These are phyloP conservation scores for Cossypha niveicapilla DNA, from an alignment of 2,797 vertebrate species.

Conservation along the genomic window DNA sequence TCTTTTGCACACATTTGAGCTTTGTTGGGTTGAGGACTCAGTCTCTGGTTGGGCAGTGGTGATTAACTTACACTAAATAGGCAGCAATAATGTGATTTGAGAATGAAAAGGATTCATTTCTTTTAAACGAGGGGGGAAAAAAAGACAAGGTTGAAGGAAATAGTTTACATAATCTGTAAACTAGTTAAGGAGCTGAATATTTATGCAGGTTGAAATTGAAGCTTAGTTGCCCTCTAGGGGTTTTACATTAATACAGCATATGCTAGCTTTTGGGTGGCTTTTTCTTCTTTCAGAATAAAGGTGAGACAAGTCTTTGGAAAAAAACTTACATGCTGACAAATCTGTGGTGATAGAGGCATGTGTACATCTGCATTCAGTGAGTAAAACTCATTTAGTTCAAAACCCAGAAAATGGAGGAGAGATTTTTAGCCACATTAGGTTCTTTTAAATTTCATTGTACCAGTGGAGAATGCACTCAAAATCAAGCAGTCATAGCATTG, in stretches of 20 bases:
- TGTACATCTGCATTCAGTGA: slow-evolving; percentile 31
- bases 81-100: slow-evolving; percentile 63
- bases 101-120: slow-evolving; percentile 62
- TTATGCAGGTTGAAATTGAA: slow-evolving; percentile 65
- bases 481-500: background rate
- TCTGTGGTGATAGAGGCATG: slow-evolving; percentile 27
- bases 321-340: slow-evolving; percentile 30
- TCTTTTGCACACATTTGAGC: slow-evolving; percentile 18
- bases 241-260: slow-evolving; percentile 70
- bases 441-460: background rate
- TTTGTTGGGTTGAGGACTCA: slow-evolving; percentile 35
- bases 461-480: background rate
- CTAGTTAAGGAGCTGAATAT: slow-evolving; percentile 57
- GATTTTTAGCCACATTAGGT: background rate
- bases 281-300: slow-evolving; percentile 34
- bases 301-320: slow-evolving; percentile 23
- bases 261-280: slow-evolving; percentile 12
- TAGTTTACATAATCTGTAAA: slow-evolving; percentile 57
- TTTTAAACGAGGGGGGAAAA: slow-evolving; percentile 49
- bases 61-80: slow-evolving; percentile 61
- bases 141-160: slow-evolving; percentile 15
- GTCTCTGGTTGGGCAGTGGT: slow-evolving; percentile 21
- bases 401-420: background rate
- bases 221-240: slow-evolving; percentile 79
- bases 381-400: background rate